Evolutionary conservation across 2,113 vertebrate genomes (phyloP).

Genomic region (Sinocyclocheilus maitianheensis): DNA sequence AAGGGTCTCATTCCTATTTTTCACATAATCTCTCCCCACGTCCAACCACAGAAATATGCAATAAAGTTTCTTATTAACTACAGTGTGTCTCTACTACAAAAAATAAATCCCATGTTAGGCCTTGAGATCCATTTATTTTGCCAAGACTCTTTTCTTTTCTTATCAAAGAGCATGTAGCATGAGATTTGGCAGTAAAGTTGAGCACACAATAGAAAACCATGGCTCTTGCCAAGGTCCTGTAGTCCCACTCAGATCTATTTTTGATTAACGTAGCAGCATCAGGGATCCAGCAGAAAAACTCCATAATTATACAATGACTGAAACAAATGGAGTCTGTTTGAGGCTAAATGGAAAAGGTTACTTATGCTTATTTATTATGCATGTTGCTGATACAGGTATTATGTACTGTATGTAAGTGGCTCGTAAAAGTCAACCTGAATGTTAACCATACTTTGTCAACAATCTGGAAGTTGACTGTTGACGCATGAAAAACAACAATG

Average conservation of each 20-base stretch:
- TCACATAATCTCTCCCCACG: neutral
- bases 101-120: constrained; percentile 6
- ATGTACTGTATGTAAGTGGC: neutral
- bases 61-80: neutral
- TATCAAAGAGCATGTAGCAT: constrained; percentile 15
- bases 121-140: neutral
- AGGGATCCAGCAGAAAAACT: constrained; percentile 32
- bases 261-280: constrained; percentile 44
- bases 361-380: constrained; percentile 15
- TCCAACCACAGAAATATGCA: neutral
- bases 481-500: neutral
- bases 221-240: constrained; percentile 15
- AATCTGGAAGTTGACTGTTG: neutral
- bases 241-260: constrained; percentile 46
- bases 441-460: neutral
- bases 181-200: constrained; percentile 12
- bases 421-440: neutral
- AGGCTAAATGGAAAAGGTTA: constrained; percentile 22
- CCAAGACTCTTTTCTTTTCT: constrained; percentile 17
- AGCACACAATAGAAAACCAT: constrained; percentile 27
- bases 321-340: constrained; percentile 16
- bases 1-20: neutral
- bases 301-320: constrained; percentile 33
- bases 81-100: neutral
- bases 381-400: neutral